A percentile compares a stretch with the other conserved stretches of the same genome.
These are phyloP conservation scores for Clarias fuscus DNA, from an alignment of 2,797 vertebrate species.

Conservation along the genomic window DNA sequence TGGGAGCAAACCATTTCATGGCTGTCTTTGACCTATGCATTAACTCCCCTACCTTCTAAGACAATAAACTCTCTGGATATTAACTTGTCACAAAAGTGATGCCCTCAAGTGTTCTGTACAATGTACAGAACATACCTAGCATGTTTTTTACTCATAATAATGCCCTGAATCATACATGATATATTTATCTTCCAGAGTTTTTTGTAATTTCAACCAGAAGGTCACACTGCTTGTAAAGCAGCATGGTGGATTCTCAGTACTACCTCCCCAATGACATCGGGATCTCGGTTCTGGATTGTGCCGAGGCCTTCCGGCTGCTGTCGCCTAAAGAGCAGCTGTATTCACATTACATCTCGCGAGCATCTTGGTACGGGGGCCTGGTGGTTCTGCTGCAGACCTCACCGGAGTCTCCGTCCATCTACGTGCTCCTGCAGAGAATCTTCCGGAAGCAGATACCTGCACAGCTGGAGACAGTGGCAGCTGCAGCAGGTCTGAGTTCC, in stretches of 20 bases:
- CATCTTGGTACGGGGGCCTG: conserved; percentile 88
- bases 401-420: conserved; percentile 85
- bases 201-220: conserved; percentile 20
- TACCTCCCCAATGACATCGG: conserved; percentile 88
- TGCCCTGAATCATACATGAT: not conserved
- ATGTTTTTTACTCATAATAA: not conserved
- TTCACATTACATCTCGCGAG: conserved; percentile 85
- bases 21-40: not conserved
- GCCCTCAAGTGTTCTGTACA: not conserved
- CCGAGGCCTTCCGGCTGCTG: conserved; percentile 83
- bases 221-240: conserved; percentile 39
- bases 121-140: too few species aligned
- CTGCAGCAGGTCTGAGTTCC: conserved; percentile 76
- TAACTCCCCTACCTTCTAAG: not conserved
- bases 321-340: conserved; percentile 85
- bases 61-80: not conserved
- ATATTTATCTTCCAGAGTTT: not conserved
- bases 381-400: conserved; percentile 89
- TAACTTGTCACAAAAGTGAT: not conserved
- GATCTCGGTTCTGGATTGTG: conserved; percentile 83
- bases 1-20: not conserved
- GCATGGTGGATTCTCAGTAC: conserved; percentile 90
- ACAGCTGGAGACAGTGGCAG: conserved; percentile 76
- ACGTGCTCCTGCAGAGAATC: conserved; percentile 82
- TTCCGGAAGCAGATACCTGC: conserved; percentile 81